Evolutionary conservation across 1,140 invertebrate genomes (phyloP).

Genomic region (Zaprionus gabonicus): DNA sequence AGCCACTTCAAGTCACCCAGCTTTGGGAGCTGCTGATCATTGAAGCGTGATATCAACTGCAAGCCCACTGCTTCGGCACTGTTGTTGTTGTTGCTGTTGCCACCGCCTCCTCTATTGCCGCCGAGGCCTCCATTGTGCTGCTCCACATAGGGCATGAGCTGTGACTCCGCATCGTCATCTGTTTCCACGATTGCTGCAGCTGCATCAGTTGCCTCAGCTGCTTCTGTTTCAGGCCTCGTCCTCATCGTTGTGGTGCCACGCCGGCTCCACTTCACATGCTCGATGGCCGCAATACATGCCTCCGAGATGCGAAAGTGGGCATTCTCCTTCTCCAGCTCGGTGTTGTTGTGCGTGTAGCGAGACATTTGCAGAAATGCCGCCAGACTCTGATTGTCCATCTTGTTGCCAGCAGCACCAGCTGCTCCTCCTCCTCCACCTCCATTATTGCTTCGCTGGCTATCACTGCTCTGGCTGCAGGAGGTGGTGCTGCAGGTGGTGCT

Average conservation of each 20-base stretch:
- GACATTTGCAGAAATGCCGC: slow-evolving; percentile 90
- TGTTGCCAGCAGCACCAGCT: slow-evolving; percentile 29
- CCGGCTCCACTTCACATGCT: slow-evolving; percentile 87
- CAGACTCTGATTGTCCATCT: slow-evolving; percentile 90
- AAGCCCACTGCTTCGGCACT: slow-evolving; percentile 93
- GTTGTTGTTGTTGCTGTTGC: slow-evolving; percentile 39
- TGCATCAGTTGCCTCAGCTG: slow-evolving; percentile 22
- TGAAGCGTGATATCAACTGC: slow-evolving; percentile 91
- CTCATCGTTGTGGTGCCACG: not conserved
- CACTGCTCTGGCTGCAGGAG: slow-evolving; percentile 55
- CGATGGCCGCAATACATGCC: slow-evolving; percentile 93
- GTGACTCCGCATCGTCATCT: not conserved
- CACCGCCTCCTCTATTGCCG: not conserved
- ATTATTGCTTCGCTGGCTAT: slow-evolving; percentile 27
- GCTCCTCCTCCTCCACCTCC: not conserved
- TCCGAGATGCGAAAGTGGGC: slow-evolving; percentile 94
- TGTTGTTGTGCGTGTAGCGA: slow-evolving; percentile 89
- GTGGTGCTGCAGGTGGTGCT: slow-evolving; percentile 46
- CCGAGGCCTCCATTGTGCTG: slow-evolving; percentile 1
- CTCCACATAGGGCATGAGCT: slow-evolving; percentile 50
- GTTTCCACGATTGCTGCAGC: not conserved
- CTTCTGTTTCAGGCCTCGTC: not conserved
- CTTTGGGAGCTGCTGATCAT: slow-evolving; percentile 90
- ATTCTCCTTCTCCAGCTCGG: slow-evolving; percentile 93
- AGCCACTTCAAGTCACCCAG: slow-evolving; percentile 93